phyloP scores from a whole-genome alignment of 2,888 invertebrate species.

The Aleiodes testaceus region DNA sequence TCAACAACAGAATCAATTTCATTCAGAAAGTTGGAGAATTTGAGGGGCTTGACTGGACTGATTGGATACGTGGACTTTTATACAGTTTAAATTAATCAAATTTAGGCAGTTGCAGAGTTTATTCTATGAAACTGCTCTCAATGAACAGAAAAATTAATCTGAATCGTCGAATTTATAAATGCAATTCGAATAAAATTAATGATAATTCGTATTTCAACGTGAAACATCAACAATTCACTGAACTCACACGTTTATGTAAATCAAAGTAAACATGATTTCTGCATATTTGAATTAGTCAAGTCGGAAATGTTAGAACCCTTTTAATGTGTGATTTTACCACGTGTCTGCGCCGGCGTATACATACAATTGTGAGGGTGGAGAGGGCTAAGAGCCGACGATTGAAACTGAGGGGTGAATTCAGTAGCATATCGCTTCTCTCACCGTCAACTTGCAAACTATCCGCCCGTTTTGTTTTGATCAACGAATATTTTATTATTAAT shows the following conservation, averaged over 20 bases:
- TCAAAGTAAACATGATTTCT: neutral
- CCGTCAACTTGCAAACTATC: slow-evolving; percentile 52
- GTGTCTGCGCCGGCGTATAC: slow-evolving; percentile 66
- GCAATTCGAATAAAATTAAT: neutral
- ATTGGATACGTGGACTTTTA: slow-evolving; percentile 47
- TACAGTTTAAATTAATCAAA: slow-evolving; percentile 34
- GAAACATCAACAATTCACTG: neutral
- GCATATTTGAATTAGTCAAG: slow-evolving; percentile 1
- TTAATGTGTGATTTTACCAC: slow-evolving; percentile 64
- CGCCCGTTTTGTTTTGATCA: slow-evolving; percentile 3
- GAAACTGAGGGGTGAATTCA: slow-evolving; percentile 53
- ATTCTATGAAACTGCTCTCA: neutral
- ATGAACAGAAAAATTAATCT: neutral
- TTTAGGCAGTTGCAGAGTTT: slow-evolving; percentile 5
- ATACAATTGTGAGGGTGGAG: neutral
- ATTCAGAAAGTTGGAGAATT: slow-evolving; percentile 34
- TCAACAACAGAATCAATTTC: slow-evolving; percentile 46
- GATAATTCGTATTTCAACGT: neutral
- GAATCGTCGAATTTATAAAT: no score
- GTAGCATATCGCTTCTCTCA: slow-evolving; percentile 67
- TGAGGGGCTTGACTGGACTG: slow-evolving; percentile 40
- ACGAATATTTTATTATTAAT: neutral
- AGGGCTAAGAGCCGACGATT: neutral
- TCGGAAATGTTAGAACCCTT: neutral
- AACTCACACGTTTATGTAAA: slow-evolving; percentile 11